Percentiles rank a stretch among this genome's conserved stretches.
These are phyloP conservation scores for Saimiri boliviensis DNA, from an alignment of 2,113 vertebrate genomes.

Conservation along the genomic window DNA sequence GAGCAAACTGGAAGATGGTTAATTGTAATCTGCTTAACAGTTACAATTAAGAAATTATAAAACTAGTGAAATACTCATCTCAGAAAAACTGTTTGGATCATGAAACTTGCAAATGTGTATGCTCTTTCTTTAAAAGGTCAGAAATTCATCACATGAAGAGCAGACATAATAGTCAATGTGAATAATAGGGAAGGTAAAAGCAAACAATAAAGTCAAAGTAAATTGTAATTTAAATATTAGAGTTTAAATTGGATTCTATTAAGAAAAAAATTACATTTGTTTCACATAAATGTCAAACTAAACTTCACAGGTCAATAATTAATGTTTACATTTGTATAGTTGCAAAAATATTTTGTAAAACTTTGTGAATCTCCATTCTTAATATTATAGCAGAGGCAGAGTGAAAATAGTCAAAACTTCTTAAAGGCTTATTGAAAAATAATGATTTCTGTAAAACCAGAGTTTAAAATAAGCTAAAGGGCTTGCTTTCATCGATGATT, in stretches of 20 bases:
- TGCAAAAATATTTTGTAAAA: slow-evolving; percentile 4
- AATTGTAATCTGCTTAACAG: slow-evolving; percentile 59
- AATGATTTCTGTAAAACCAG: background rate
- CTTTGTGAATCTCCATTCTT: background rate
- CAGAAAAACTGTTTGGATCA: background rate
- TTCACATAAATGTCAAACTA: slow-evolving; percentile 21
- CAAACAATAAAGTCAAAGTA: background rate
- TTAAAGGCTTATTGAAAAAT: slow-evolving; percentile 31
- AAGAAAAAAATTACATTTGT: background rate
- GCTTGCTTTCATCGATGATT: background rate
- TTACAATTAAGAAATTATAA: slow-evolving; percentile 48
- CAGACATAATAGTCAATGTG: background rate
- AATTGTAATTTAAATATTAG: slow-evolving; percentile 17
- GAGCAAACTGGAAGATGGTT: slow-evolving; percentile 40
- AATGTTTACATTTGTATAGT: background rate
- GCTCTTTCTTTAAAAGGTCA: slow-evolving; percentile 43
- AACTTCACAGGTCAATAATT: background rate
- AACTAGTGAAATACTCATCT: slow-evolving; percentile 7
- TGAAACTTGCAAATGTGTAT: slow-evolving; percentile 6
- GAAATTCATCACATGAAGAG: background rate
- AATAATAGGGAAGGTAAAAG: slow-evolving; percentile 8
- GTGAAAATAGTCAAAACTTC: background rate
- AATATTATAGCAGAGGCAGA: background rate
- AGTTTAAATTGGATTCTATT: background rate
- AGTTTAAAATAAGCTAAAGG: background rate